A percentile compares a stretch with the other conserved stretches of the same genome.
These are phyloP conservation scores for Gila robusta DNA, from an alignment of 2,797 vertebrate species.

Conservation along the genomic window DNA sequence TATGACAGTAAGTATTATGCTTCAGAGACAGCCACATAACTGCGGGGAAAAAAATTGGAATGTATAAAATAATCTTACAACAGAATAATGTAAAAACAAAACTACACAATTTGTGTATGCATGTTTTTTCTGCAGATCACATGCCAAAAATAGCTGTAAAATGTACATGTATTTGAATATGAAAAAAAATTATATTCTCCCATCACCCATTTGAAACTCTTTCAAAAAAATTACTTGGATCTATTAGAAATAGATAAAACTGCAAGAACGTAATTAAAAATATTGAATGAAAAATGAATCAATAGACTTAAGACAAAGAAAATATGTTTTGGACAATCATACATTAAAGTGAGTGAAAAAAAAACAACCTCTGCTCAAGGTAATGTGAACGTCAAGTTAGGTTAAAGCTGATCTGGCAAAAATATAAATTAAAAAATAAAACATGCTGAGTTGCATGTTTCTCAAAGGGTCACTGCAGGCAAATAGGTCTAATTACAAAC, in stretches of 20 bases:
- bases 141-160: neutral
- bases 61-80: neutral
- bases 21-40: neutral
- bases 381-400: slow-evolving; percentile 37
- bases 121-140: neutral
- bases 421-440: slow-evolving; percentile 68
- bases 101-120: neutral
- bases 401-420: slow-evolving; percentile 55
- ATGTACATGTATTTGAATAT: neutral
- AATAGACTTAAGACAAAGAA: neutral
- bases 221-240: neutral
- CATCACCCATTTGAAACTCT: neutral
- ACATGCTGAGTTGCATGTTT: slow-evolving; percentile 66
- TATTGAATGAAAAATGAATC: neutral
- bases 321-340: slow-evolving; percentile 64
- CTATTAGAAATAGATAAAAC: neutral
- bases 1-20: neutral
- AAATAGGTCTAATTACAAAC: slow-evolving; percentile 65
- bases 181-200: neutral
- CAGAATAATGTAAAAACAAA: neutral
- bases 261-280: neutral
- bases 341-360: slow-evolving; percentile 20
- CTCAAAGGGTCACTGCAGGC: slow-evolving; percentile 60
- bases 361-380: neutral
- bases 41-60: neutral